phyloP scores from a whole-genome alignment of 2,797 vertebrate species.

The Hemibagrus guttatus region DNA sequence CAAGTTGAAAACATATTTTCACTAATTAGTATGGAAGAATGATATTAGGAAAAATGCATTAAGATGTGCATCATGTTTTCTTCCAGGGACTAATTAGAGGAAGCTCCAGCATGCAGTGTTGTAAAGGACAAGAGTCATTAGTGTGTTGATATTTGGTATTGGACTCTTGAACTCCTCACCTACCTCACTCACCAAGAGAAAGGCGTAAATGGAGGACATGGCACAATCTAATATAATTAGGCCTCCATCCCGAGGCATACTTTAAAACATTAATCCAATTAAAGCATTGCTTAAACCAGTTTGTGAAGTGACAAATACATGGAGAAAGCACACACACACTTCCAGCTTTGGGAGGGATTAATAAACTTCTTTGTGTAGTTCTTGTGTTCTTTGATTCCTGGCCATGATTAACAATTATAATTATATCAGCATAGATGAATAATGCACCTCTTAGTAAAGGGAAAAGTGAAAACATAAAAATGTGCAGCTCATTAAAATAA shows the following conservation, averaged over 20 bases:
- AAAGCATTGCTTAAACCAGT: conserved; percentile 42
- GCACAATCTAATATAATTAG: conserved; percentile 29
- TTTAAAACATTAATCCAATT: conserved; percentile 45
- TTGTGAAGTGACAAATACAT: conserved; percentile 15
- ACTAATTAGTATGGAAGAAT: conserved; percentile 43
- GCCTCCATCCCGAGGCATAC: conserved; percentile 22
- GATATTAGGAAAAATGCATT: conserved; percentile 44
- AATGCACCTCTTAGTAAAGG: neutral
- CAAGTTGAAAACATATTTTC: conserved; percentile 36
- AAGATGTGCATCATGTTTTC: conserved; percentile 42
- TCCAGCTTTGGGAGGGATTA: conserved; percentile 12
- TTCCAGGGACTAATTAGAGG: conserved; percentile 47
- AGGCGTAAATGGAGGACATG: conserved; percentile 22
- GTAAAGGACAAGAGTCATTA: conserved; percentile 39
- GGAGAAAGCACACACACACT: neutral
- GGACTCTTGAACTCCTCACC: conserved; percentile 42
- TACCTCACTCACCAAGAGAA: conserved; percentile 19
- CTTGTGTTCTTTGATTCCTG: conserved; percentile 16
- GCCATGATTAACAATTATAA: conserved; percentile 19
- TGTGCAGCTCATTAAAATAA: neutral
- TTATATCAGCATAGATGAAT: conserved; percentile 17
- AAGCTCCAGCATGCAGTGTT: conserved; percentile 22
- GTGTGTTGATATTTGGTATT: conserved; percentile 46
- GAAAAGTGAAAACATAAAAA: neutral
- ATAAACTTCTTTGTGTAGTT: conserved; percentile 21